Conservation (phyloP, 1,140 invertebrate genomes). For the Brachionus koreanus region DNA sequence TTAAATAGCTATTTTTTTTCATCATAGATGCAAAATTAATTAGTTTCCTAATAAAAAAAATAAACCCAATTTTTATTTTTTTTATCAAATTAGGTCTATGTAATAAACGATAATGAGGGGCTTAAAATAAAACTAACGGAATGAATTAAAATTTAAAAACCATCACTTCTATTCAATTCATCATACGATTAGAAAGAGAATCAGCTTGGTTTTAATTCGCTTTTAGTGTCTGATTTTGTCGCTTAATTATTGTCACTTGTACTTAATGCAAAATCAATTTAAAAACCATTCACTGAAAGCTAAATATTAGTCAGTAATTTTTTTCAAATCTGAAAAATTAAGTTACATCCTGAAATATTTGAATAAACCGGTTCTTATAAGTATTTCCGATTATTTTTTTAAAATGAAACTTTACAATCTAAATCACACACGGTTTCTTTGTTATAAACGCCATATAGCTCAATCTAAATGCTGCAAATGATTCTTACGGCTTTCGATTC, state of each 20-base stretch:
- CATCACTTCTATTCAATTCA: background rate
- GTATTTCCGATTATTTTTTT: constrained; percentile 27
- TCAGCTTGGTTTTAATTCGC: background rate
- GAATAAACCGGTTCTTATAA: background rate
- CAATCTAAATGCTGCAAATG: background rate
- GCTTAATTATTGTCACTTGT: background rate
- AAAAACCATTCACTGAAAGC: background rate
- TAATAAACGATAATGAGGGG: constrained; percentile 8
- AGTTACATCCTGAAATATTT: constrained; percentile 22
- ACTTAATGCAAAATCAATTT: constrained; percentile 25
- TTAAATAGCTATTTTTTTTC: constrained; percentile 4
- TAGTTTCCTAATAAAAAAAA: constrained; percentile 14
- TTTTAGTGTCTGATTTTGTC: background rate
- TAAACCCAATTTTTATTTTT: background rate
- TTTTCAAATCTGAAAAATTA: background rate
- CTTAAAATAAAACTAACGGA: background rate
- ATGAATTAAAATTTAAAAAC: background rate
- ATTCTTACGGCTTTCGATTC: background rate
- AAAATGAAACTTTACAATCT: background rate
- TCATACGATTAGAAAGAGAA: background rate
- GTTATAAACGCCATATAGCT: background rate
- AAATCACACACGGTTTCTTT: background rate
- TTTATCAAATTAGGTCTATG: constrained; percentile 32
- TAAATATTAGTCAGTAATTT: no score
- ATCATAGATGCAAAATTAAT: background rate